phyloP scores from a whole-genome alignment of 1,140 invertebrate genomes.

The Orussus abietinus region DNA sequence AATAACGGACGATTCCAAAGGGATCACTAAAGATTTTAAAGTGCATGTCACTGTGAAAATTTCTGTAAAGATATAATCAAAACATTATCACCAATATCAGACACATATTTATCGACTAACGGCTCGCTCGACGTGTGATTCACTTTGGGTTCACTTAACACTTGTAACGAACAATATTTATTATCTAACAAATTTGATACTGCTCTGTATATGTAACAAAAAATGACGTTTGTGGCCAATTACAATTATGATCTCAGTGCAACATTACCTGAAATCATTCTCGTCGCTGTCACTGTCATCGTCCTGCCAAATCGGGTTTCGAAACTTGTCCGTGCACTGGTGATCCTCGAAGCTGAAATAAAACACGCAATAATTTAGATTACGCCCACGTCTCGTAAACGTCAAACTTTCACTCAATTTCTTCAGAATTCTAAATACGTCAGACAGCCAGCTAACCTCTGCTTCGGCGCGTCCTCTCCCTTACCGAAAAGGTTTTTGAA shows the following conservation, averaged over 20 bases:
- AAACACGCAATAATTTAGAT: background rate
- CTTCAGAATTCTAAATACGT: background rate
- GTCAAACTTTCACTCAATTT: background rate
- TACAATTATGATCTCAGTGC: slow-evolving; percentile 6
- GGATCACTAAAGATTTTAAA: slow-evolving; percentile 38
- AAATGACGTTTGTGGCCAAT: slow-evolving; percentile 1
- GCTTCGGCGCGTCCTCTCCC: background rate
- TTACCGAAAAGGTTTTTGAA: slow-evolving; percentile 32
- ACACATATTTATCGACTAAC: slow-evolving; percentile 1
- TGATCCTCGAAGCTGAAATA: slow-evolving; percentile 26
- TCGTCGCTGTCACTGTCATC: slow-evolving; percentile 34
- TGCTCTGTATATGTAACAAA: background rate
- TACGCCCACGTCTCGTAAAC: background rate
- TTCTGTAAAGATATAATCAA: slow-evolving; percentile 13
- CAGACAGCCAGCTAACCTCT: too few relatives aligned
- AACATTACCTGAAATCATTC: slow-evolving; percentile 30
- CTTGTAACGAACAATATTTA: background rate
- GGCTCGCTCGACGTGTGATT: too few relatives aligned
- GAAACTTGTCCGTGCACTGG: slow-evolving; percentile 25
- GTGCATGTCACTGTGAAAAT: slow-evolving; percentile 14
- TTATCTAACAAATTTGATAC: background rate
- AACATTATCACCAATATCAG: background rate
- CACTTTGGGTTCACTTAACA: background rate
- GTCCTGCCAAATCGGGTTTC: slow-evolving; percentile 42
- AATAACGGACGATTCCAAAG: slow-evolving; percentile 37